Evolutionary conservation across 2,888 invertebrate species (phyloP).

Genomic region (Trichogramma dendrolimi): DNA sequence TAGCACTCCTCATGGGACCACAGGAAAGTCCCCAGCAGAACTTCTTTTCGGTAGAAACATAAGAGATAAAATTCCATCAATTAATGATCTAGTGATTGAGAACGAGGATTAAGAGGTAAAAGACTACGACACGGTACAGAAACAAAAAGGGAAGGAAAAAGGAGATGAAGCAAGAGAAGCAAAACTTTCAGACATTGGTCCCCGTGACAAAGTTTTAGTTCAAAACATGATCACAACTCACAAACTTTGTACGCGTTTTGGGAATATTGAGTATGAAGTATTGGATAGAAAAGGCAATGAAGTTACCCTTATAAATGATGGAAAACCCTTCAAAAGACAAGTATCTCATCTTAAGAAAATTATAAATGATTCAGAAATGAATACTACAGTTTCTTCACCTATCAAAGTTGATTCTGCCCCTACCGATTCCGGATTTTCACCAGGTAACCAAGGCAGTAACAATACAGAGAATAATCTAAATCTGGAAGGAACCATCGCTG

Average conservation of each 20-base stretch:
- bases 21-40: slow-evolving; percentile 33
- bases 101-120: slow-evolving; percentile 15
- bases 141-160: slow-evolving; percentile 10
- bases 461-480: too few relatives aligned
- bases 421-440: too few relatives aligned
- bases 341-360: too few relatives aligned
- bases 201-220: background rate
- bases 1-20: slow-evolving; percentile 38
- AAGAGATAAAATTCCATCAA: slow-evolving; percentile 37
- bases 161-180: slow-evolving; percentile 1
- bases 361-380: too few relatives aligned
- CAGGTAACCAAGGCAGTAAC: too few relatives aligned
- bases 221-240: background rate
- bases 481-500: too few relatives aligned
- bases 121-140: slow-evolving; percentile 6
- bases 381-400: too few relatives aligned
- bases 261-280: background rate
- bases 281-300: background rate
- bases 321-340: background rate
- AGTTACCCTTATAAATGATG: background rate
- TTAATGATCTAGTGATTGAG: background rate
- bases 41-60: slow-evolving; percentile 30
- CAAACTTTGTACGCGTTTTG: background rate
- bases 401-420: too few relatives aligned
- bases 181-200: background rate